A percentile compares a stretch with the other conserved stretches of the same genome.
These are phyloP conservation scores for Hippoglossus hippoglossus DNA, from an alignment of 2,797 vertebrate genomes.

Conservation along the genomic window DNA sequence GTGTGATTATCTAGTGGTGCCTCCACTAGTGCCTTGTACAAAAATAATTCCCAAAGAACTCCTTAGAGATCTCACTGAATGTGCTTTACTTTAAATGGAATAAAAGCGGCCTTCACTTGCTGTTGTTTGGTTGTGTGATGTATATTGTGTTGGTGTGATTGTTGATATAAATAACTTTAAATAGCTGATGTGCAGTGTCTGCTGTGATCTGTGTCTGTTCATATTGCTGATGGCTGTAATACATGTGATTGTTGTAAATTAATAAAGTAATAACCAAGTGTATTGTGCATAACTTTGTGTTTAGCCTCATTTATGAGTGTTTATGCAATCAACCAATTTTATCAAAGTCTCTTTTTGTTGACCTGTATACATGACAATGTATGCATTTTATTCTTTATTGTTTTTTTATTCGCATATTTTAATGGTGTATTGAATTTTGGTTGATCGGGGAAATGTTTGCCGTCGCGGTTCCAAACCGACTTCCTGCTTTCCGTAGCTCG, in stretches of 20 bases:
- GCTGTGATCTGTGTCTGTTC: constrained; percentile 10
- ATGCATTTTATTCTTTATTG: background rate
- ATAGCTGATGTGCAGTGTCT: constrained; percentile 19
- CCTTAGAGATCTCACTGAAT: constrained; percentile 44
- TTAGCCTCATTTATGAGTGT: background rate
- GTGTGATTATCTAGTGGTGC: constrained; percentile 37
- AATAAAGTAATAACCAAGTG: constrained; percentile 38
- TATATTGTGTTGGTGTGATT: constrained; percentile 53
- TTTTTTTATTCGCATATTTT: background rate
- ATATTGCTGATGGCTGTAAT: constrained; percentile 17
- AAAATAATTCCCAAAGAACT: constrained; percentile 50
- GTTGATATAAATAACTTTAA: constrained; percentile 36
- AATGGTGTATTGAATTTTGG: background rate
- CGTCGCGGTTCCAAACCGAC: background rate
- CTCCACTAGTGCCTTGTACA: constrained; percentile 60
- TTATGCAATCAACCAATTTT: background rate
- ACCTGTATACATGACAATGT: background rate
- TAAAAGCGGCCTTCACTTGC: constrained; percentile 34
- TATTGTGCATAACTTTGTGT: background rate
- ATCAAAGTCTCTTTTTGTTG: background rate
- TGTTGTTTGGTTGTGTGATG: constrained; percentile 39
- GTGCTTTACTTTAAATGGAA: constrained; percentile 59
- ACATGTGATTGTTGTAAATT: constrained; percentile 7
- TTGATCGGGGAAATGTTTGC: background rate
- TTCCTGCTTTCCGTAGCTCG: constrained; percentile 74